Evolutionary conservation across 2,888 invertebrate species (phyloP).

Genomic region (Zaprionus obscuricornis): DNA sequence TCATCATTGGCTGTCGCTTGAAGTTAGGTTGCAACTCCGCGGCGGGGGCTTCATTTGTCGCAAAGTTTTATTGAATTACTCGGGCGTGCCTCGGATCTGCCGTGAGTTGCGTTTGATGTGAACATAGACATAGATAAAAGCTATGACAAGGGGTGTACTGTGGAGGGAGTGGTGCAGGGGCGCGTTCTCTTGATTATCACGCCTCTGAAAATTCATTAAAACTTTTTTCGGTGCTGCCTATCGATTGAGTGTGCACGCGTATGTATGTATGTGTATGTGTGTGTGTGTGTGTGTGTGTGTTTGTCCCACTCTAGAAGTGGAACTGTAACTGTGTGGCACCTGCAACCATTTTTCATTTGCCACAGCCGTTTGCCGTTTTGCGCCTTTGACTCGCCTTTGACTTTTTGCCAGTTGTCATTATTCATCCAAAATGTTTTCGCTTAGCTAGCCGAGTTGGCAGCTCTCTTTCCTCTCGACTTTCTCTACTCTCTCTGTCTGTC

Average conservation of each 20-base stretch:
- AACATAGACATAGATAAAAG: conserved; percentile 6
- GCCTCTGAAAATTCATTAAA: conserved; percentile 76
- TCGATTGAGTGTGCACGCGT: conserved; percentile 43
- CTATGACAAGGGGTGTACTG: conserved; percentile 6
- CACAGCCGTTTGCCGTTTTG: conserved; percentile 60
- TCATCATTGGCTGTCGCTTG: conserved; percentile 46
- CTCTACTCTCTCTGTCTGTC: neutral
- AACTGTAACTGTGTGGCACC: conserved; percentile 50
- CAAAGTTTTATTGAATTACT: conserved; percentile 80
- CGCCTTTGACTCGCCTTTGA: conserved; percentile 74
- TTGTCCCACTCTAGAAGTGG: too few relatives aligned
- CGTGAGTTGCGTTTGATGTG: conserved; percentile 56
- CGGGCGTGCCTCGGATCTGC: conserved; percentile 62
- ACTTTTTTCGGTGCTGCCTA: conserved; percentile 59
- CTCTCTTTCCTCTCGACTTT: conserved; percentile 9
- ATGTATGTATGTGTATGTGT: too few relatives aligned
- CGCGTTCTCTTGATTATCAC: conserved; percentile 66
- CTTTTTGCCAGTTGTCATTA: conserved; percentile 76
- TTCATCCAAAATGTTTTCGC: conserved; percentile 74
- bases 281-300: too few relatives aligned
- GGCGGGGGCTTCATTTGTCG: conserved; percentile 74
- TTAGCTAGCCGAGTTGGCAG: conserved; percentile 41
- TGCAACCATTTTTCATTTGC: conserved; percentile 74
- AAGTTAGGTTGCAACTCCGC: conserved; percentile 48
- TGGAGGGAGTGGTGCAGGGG: neutral